Evolutionary conservation across 2,113 vertebrate genomes (phyloP).

Genomic region (Pyrgilauda ruficollis): DNA sequence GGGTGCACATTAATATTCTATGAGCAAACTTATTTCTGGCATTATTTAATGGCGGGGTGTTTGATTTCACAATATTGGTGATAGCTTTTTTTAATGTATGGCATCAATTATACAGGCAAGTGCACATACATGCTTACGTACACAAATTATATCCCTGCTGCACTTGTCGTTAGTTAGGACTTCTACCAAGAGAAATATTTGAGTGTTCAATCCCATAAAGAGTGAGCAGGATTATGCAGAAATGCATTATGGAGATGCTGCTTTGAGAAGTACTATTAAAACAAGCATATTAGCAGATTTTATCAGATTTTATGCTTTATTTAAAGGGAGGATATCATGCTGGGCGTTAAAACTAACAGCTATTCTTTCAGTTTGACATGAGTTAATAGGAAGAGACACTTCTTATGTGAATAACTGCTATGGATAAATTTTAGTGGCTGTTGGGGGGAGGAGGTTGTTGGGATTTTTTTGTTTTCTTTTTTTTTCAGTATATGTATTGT

Average conservation of each 20-base stretch:
- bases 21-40: not conserved
- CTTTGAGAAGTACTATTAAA: not conserved
- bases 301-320: not conserved
- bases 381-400: not conserved
- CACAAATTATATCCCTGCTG: not conserved
- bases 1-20: not conserved
- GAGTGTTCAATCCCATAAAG: not conserved
- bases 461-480: not conserved
- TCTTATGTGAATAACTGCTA: not conserved
- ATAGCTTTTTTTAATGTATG: not conserved
- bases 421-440: not conserved
- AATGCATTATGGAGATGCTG: not conserved
- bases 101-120: not conserved
- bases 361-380: not conserved
- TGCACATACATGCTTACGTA: not conserved
- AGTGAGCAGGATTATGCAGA: rapidly evolving
- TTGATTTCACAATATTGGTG: not conserved
- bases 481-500: not conserved
- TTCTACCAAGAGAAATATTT: not conserved
- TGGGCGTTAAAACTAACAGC: not conserved
- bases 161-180: not conserved
- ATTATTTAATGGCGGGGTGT: not conserved
- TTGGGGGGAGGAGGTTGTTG: rapidly evolving
- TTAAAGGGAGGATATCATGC: not conserved
- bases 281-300: not conserved